Percentiles rank a stretch among this genome's conserved stretches.
Conservation (phyloP, 2,888 invertebrate genomes). For the Corythucha ciliata region DNA sequence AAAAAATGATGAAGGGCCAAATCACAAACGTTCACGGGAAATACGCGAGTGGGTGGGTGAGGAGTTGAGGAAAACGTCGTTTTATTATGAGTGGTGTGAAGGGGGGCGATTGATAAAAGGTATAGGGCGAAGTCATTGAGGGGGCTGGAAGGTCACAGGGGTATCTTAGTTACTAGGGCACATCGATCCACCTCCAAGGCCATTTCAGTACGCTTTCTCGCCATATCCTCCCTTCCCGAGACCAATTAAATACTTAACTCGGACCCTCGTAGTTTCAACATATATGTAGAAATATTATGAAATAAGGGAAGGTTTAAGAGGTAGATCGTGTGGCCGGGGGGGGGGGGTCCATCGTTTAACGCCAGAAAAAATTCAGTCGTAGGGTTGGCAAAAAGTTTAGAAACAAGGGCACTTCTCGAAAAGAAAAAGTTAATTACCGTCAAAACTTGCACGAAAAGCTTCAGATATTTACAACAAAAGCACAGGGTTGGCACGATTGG, state of each 20-base stretch:
- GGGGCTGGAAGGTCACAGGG: constrained; percentile 26
- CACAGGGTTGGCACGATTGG: too few relatives aligned
- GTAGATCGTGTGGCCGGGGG: too few relatives aligned
- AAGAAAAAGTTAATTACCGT: too few relatives aligned
- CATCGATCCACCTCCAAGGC: constrained; percentile 28
- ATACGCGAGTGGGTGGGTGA: not conserved
- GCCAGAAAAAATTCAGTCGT: too few relatives aligned
- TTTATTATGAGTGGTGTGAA: not conserved
- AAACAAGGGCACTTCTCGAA: too few relatives aligned
- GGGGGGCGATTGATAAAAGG: not conserved
- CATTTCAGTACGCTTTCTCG: constrained; percentile 19
- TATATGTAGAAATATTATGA: too few relatives aligned
- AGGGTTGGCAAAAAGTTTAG: too few relatives aligned
- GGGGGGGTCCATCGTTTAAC: too few relatives aligned
- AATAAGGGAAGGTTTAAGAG: too few relatives aligned
- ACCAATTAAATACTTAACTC: constrained; percentile 14
- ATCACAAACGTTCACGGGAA: not conserved
- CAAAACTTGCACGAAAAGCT: too few relatives aligned
- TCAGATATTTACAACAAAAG: too few relatives aligned
- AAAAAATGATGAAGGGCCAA: constrained; percentile 11
- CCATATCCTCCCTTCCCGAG: constrained; percentile 8
- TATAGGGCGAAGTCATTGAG: constrained; percentile 7
- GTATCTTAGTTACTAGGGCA: constrained; percentile 30
- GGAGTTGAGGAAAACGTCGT: constrained; percentile 1
- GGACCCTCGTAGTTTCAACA: too few relatives aligned